Evolutionary conservation across 2,888 invertebrate genomes (phyloP).

Genomic region (Ashinkailepas kermadecensis): DNA sequence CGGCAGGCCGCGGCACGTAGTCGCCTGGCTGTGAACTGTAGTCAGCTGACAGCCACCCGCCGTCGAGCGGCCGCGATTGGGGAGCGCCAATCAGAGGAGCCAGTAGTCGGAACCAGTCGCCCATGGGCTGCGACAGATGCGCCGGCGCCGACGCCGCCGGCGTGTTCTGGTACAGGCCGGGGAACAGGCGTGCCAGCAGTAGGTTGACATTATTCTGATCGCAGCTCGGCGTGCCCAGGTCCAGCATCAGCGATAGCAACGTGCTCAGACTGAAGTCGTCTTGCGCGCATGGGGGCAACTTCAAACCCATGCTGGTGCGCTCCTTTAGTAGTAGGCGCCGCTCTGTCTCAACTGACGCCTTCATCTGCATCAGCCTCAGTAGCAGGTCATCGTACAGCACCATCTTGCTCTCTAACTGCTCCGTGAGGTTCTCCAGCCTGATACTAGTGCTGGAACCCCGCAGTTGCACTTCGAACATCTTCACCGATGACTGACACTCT

Average conservation of each 20-base stretch:
- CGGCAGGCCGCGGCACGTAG: too few species aligned
- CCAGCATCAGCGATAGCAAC: slow-evolving; percentile 4
- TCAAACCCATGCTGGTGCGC: not conserved
- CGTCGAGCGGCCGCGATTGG: too few species aligned
- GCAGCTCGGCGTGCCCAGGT: not conserved
- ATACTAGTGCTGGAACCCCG: too few species aligned
- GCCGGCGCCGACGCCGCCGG: not conserved
- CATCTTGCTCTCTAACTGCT: not conserved
- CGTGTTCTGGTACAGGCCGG: not conserved
- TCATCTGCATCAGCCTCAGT: not conserved
- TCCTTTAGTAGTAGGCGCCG: not conserved
- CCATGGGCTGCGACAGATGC: not conserved
- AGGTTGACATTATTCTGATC: not conserved
- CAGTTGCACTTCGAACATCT: not conserved
- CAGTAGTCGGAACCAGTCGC: not conserved
- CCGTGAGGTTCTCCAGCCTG: not conserved
- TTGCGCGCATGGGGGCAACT: not conserved
- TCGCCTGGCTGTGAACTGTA: too few species aligned
- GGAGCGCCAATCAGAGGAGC: not conserved
- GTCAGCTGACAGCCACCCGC: too few species aligned
- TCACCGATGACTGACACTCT: not conserved
- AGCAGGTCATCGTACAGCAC: not conserved
- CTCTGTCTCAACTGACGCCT: not conserved
- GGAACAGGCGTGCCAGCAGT: not conserved
- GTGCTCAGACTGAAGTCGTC: not conserved